These are phyloP conservation scores for Lathamus discolor DNA, from an alignment of 2,113 vertebrate species.

Conservation along the genomic window DNA sequence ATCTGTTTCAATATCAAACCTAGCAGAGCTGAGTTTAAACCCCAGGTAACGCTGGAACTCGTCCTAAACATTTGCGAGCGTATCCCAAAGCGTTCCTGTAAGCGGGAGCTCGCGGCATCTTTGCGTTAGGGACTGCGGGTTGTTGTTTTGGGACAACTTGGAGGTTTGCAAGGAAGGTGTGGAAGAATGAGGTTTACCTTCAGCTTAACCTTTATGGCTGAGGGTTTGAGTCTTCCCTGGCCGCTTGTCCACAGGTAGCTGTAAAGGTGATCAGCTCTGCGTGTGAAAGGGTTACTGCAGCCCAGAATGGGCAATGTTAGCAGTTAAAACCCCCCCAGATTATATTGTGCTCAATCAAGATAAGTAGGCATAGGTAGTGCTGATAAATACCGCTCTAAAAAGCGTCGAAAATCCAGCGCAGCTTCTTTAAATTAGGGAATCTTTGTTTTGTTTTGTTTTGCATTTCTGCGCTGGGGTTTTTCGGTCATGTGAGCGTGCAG, in stretches of 20 bases:
- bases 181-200: constrained; percentile 9
- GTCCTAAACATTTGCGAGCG: background rate
- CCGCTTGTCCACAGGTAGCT: background rate
- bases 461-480: background rate
- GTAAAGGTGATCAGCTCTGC: constrained; percentile 14
- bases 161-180: background rate
- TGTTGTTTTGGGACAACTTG: background rate
- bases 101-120: accelerated
- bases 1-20: background rate
- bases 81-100: background rate
- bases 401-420: background rate
- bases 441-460: background rate
- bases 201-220: background rate
- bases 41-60: background rate
- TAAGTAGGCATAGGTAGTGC: background rate
- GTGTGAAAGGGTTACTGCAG: background rate
- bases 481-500: background rate
- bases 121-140: accelerated
- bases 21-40: background rate
- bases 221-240: background rate
- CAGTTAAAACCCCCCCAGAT: constrained; percentile 30
- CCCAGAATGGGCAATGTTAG: background rate
- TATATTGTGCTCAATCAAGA: background rate
- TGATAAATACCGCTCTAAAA: constrained; percentile 25
- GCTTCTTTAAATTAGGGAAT: constrained; percentile 36